These are phyloP conservation scores for Pantelozetes paolii DNA, from an alignment of 2,888 invertebrate species.

Conservation along the genomic window DNA sequence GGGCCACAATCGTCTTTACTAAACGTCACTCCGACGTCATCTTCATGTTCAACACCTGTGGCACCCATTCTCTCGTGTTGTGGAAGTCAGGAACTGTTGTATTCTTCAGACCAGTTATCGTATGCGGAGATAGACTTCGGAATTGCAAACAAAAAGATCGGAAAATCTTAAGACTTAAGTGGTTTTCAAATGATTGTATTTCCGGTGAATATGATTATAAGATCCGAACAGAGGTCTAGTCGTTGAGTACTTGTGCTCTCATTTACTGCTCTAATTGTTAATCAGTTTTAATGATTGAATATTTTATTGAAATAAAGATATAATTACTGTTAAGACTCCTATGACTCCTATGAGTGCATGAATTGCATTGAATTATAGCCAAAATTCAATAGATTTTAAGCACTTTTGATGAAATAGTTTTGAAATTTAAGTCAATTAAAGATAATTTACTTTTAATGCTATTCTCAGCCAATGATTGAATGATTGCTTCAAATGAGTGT, in stretches of 20 bases:
- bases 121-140: constrained; percentile 22
- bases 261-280: not conserved
- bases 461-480: not conserved
- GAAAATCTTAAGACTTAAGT: not conserved
- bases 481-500: not conserved
- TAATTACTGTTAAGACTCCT: not conserved
- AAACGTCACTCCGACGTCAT: not conserved
- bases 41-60: not conserved
- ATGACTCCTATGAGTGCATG: no score
- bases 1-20: not conserved
- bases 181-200: not conserved
- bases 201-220: not conserved
- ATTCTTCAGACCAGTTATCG: not conserved
- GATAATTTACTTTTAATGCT: not conserved
- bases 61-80: not conserved
- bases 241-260: not conserved
- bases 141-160: not conserved
- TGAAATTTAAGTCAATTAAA: not conserved
- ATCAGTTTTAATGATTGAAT: not conserved
- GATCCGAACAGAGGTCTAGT: not conserved
- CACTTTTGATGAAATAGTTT: not conserved
- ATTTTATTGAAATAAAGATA: not conserved
- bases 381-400: not conserved
- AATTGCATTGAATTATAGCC: not conserved
- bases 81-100: constrained; percentile 13